Conservation (phyloP, 2,888 invertebrate species). For the Trichogramma evanescens region DNA sequence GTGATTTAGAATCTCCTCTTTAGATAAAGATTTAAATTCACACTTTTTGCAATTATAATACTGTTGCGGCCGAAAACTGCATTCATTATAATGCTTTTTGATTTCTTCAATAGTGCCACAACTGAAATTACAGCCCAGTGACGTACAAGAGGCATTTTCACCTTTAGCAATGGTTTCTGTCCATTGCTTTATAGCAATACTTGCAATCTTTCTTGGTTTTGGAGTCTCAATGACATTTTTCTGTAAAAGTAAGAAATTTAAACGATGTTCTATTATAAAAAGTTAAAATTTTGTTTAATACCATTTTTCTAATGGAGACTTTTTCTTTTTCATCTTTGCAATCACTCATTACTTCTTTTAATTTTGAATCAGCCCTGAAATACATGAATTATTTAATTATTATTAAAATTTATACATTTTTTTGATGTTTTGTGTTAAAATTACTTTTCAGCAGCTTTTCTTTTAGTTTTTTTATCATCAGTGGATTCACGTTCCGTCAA, state of each 20-base stretch:
- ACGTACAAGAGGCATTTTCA: constrained; percentile 32
- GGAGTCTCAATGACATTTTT: constrained; percentile 25
- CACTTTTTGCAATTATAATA: constrained; percentile 40
- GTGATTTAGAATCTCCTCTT: constrained; percentile 34
- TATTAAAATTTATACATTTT: too few species aligned
- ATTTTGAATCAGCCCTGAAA: constrained; percentile 39
- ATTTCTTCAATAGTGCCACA: constrained; percentile 32
- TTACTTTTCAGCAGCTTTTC: constrained; percentile 49
- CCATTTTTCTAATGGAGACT: constrained; percentile 1
- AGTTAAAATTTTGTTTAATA: not conserved
- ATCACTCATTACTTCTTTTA: constrained; percentile 35
- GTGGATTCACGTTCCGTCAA: not conserved
- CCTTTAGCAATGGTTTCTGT: constrained; percentile 28
- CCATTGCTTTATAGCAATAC: constrained; percentile 32
- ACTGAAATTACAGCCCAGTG: constrained; percentile 35
- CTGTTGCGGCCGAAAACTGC: constrained; percentile 35
- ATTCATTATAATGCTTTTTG: constrained; percentile 34
- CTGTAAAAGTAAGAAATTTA: constrained; percentile 18
- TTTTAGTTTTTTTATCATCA: constrained; percentile 27
- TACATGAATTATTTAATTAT: not conserved
- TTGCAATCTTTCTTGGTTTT: constrained; percentile 28
- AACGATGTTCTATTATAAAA: not conserved
- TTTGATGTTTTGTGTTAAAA: constrained; percentile 1
- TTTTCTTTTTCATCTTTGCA: constrained; percentile 27
- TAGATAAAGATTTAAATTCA: constrained; percentile 27